These are phyloP conservation scores for Furcifer pardalis DNA, from an alignment of 2,797 vertebrate species.

Conservation along the genomic window DNA sequence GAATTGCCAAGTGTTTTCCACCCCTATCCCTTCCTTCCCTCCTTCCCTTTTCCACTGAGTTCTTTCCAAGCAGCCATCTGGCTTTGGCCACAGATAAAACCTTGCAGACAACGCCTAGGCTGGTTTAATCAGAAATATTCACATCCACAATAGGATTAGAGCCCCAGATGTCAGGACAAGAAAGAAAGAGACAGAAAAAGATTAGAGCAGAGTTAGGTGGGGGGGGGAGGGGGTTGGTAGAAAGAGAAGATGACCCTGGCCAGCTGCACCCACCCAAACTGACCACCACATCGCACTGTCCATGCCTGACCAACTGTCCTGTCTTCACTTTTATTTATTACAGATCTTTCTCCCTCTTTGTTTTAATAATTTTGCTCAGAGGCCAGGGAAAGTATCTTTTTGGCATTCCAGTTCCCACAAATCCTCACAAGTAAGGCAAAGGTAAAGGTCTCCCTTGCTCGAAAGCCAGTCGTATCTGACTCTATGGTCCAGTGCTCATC, in stretches of 20 bases:
- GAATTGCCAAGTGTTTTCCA: not conserved
- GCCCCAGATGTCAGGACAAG: not conserved
- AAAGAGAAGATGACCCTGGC: not conserved
- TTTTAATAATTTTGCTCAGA: no score
- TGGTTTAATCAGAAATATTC: conserved; percentile 27
- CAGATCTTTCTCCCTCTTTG: no score
- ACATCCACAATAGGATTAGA: conserved; percentile 13
- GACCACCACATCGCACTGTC: not conserved
- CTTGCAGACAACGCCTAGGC: conserved; percentile 10
- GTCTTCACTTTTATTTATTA: not conserved
- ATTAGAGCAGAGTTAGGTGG: not conserved
- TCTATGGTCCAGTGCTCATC: no score
- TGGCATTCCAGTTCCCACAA: no score
- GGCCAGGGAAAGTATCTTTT: no score
- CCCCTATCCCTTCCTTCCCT: not conserved
- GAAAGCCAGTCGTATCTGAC: no score
- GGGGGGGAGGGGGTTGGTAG: not conserved
- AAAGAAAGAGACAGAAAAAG: no score
- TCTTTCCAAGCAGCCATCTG: not conserved
- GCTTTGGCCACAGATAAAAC: not conserved
- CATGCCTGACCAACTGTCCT: not conserved
- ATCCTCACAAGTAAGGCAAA: no score
- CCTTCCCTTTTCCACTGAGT: not conserved
- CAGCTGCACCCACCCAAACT: not conserved
- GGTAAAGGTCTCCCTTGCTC: no score